phyloP scores from a whole-genome alignment of 2,113 vertebrate species.

The Leptodactylus fuscus region DNA sequence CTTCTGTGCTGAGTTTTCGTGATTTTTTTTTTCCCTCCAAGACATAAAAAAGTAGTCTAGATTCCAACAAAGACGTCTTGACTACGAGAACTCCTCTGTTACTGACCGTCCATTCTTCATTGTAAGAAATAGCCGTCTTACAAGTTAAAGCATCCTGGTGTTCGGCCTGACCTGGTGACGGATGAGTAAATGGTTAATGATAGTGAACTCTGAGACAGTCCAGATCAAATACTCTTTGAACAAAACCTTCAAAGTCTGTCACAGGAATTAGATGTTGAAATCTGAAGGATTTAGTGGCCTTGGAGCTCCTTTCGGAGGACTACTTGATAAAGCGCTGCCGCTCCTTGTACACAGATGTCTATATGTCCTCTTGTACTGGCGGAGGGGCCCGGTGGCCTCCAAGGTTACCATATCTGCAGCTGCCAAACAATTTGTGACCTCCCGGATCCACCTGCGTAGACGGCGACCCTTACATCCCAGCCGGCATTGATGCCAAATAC shows the following conservation, averaged over 20 bases:
- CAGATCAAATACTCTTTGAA: slow-evolving; percentile 54
- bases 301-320: slow-evolving; percentile 21
- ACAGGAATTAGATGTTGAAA: slow-evolving; percentile 59
- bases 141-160: background rate
- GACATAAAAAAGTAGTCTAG: background rate
- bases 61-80: no score
- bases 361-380: background rate
- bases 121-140: background rate
- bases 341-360: slow-evolving; percentile 17
- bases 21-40: no score
- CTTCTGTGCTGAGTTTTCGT: no score
- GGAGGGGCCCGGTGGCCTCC: background rate
- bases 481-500: no score
- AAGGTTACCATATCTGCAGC: background rate
- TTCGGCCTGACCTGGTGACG: background rate
- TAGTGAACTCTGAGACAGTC: background rate
- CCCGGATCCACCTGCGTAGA: background rate
- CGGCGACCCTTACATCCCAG: background rate
- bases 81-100: background rate
- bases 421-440: background rate
- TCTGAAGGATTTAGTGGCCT: slow-evolving; percentile 56
- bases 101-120: background rate
- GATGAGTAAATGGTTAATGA: slow-evolving; percentile 40
- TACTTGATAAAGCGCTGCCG: slow-evolving; percentile 22
- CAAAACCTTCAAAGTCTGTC: slow-evolving; percentile 56